Base-by-base conservation (phyloP, 2,888 invertebrate species). In the Apeira syringaria region DNA sequence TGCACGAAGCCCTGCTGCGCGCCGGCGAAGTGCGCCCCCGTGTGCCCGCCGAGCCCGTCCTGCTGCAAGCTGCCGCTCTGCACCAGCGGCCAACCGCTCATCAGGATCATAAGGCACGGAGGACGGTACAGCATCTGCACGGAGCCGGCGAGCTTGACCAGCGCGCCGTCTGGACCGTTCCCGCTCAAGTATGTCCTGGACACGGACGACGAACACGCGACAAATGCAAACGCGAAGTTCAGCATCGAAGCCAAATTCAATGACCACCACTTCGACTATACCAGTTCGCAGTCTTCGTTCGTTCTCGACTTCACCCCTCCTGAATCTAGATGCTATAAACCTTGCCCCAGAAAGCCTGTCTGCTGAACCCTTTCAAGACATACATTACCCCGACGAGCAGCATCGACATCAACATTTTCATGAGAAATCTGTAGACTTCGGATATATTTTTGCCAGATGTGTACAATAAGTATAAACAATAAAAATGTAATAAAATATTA, bases 191-290 rank as follows among this genome's bases (percentile, higher is more conserved):
- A 89, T 47, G 86, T 88, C 0, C 69, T 89, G 0, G 74, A 88
- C 48, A 70, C 77, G 4, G 68, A 72, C 12, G 59, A 58, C 2
- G 35, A 50, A 2, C 61, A 61, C 20, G 5, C 27, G 42, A 17
- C 53, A 6, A 7, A 15, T 2, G 7, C 8, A 9, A 7, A 56
- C 0, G 61, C 61, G 0, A 86, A 78, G 57, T 88, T 64, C 54
- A 83, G 84, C 45, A 73, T 89, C 1, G 88, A 89, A 61, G 88
- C 83, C 0, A 88, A 87, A 53, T 88, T 70, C 44, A 89, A 89
- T 37, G 84, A 88, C 37, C 82, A 84, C 39, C 80, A 77, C 40
- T 88, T 88, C 42, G 88, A 89, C 40, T 88, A 86, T 42, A 84
- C 85, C 2, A 82, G 82, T 50, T 88, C 88, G 0, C 78, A 87